Evolutionary conservation across 2,888 invertebrate species (phyloP).

Genomic region (Cryptus armator): DNA sequence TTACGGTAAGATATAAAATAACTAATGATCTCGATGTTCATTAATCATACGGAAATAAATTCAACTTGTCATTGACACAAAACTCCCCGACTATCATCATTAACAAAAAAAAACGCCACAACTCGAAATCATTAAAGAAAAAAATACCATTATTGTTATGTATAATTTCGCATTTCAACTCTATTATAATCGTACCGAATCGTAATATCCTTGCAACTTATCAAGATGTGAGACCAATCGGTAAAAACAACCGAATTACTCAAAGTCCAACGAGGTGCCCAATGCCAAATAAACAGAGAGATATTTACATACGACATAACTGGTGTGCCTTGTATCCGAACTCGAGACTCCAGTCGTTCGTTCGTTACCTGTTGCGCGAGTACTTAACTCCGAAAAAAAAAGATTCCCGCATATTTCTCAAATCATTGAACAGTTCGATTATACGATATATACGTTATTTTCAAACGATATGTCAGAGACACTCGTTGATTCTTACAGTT

Average conservation of each 20-base stretch:
- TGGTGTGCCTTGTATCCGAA: not conserved
- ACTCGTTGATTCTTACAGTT: constrained; percentile 61
- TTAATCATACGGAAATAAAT: not conserved
- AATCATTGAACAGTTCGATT: not conserved
- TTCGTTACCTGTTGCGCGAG: constrained; percentile 7
- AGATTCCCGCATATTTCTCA: not conserved
- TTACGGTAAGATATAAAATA: constrained; percentile 47
- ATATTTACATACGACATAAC: constrained; percentile 15
- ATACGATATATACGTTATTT: not conserved
- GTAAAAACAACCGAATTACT: constrained; percentile 26
- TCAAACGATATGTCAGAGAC: constrained; percentile 40
- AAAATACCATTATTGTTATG: not conserved
- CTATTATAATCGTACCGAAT: not conserved
- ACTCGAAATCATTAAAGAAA: not conserved
- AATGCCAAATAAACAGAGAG: constrained; percentile 30
- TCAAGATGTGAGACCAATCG: constrained; percentile 26
- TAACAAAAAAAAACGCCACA: not conserved
- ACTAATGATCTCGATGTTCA: not conserved
- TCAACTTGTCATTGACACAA: not conserved
- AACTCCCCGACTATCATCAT: not conserved
- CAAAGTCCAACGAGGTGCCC: constrained; percentile 26
- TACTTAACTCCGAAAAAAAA: not conserved
- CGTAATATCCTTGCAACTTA: not conserved
- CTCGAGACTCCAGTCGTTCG: constrained; percentile 23
- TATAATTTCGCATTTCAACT: not conserved